A percentile compares a stretch with the other conserved stretches of the same genome.
These are phyloP conservation scores for Calameuta idolon DNA, from an alignment of 2,888 invertebrate genomes.

Conservation along the genomic window DNA sequence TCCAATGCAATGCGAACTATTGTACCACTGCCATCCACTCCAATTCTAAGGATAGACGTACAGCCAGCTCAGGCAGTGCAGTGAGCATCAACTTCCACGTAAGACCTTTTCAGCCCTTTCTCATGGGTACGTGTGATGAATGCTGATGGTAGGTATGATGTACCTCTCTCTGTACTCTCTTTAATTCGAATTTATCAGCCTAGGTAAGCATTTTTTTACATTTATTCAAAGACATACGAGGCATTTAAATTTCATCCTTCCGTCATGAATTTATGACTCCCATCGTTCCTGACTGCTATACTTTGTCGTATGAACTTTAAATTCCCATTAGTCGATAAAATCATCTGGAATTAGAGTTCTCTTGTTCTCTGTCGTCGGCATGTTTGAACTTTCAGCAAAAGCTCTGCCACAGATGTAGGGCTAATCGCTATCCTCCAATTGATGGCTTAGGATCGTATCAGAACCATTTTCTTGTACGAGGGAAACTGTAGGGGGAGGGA, in stretches of 20 bases:
- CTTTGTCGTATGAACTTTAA: background rate
- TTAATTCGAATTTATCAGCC: background rate
- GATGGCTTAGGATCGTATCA: background rate
- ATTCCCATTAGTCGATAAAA: background rate
- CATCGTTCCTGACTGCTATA: background rate
- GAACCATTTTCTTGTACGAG: background rate
- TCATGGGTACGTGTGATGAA: background rate
- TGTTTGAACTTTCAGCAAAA: background rate
- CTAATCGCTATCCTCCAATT: background rate
- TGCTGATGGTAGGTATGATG: background rate
- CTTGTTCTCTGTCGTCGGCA: background rate
- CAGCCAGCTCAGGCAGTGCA: background rate
- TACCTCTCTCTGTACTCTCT: background rate
- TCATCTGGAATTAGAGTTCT: background rate
- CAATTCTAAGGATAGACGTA: slow-evolving; percentile 41
- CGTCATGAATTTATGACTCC: background rate
- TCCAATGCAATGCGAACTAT: slow-evolving; percentile 50
- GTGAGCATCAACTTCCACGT: background rate
- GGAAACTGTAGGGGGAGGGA: slow-evolving; percentile 12
- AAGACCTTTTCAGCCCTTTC: background rate
- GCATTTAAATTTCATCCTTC: background rate
- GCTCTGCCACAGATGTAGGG: background rate
- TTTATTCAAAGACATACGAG: background rate
- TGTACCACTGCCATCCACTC: slow-evolving; percentile 48
- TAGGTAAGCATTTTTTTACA: background rate